A percentile compares a stretch with the other conserved stretches of the same genome.
Conservation (phyloP, 2,888 invertebrate genomes). For the Eupelmus urozonus region DNA sequence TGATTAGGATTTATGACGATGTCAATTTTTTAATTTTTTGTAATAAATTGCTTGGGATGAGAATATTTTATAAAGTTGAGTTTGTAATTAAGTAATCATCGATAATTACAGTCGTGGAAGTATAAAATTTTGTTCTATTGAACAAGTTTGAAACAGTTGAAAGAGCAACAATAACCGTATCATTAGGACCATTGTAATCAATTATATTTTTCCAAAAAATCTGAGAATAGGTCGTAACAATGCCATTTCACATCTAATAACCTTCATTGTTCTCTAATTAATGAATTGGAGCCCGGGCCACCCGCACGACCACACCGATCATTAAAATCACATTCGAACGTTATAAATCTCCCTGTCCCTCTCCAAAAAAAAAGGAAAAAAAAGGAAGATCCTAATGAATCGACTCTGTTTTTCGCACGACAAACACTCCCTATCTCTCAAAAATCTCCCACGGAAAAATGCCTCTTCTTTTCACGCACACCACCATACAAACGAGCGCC, state of each 20-base stretch:
- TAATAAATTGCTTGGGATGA: too few relatives aligned
- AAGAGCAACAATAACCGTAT: neutral
- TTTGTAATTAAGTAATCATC: too few relatives aligned
- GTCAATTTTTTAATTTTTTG: neutral
- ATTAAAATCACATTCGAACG: constrained; percentile 52
- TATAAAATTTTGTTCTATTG: too few relatives aligned
- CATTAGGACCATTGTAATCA: neutral
- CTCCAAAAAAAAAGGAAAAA: neutral
- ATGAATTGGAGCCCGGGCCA: constrained; percentile 49
- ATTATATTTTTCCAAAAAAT: neutral
- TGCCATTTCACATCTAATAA: constrained; percentile 39
- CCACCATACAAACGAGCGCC: neutral
- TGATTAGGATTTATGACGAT: too few relatives aligned
- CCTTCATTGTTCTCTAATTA: constrained; percentile 55
- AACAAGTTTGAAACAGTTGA: too few relatives aligned
- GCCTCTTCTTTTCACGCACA: neutral
- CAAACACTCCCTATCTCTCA: neutral
- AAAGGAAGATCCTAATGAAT: constrained; percentile 45
- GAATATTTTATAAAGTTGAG: too few relatives aligned
- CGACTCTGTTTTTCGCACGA: constrained; percentile 50
- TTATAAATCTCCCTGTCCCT: constrained; percentile 44
- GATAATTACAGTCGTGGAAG: too few relatives aligned
- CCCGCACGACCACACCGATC: constrained; percentile 43
- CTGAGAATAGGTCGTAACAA: constrained; percentile 33
- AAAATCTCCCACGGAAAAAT: constrained; percentile 56